Conservation (phyloP, 2,113 vertebrate species). For the Pelecanus crispus region DNA sequence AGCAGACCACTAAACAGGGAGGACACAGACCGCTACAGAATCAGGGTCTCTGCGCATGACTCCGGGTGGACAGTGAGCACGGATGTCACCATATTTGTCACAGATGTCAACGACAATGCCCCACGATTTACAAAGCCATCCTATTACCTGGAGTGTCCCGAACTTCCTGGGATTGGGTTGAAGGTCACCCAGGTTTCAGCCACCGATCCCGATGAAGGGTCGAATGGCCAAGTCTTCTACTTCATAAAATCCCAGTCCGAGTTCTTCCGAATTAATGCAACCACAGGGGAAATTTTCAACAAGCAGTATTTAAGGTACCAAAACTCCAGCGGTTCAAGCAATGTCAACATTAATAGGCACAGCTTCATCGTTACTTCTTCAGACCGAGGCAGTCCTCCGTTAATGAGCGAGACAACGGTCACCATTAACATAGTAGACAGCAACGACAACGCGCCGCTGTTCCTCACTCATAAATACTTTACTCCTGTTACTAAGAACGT, state of each 20-base stretch:
- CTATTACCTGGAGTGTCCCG: constrained; percentile 93
- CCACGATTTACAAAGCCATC: constrained; percentile 90
- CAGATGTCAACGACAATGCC: constrained; percentile 91
- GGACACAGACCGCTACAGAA: constrained; percentile 87
- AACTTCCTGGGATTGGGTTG: constrained; percentile 84
- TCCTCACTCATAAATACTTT: constrained; percentile 80
- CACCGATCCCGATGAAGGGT: constrained; percentile 85
- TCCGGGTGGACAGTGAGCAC: constrained; percentile 98
- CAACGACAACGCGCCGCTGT: constrained; percentile 90
- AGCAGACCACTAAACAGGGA: constrained; percentile 93
- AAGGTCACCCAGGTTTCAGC: constrained; percentile 87
- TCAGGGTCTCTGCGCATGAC: constrained; percentile 91
- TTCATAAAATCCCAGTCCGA: constrained; percentile 95
- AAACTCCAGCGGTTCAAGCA: constrained; percentile 82
- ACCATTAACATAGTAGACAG: constrained; percentile 92
- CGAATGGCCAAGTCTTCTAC: constrained; percentile 93
- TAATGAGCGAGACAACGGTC: constrained; percentile 92
- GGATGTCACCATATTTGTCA: constrained; percentile 92
- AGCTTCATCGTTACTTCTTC: constrained; percentile 96
- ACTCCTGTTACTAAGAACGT: constrained; percentile 94
- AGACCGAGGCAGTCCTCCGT: constrained; percentile 83
- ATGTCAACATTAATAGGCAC: constrained; percentile 88
- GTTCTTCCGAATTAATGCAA: constrained; percentile 92
- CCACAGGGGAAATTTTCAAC: constrained; percentile 88
- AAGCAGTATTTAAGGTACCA: constrained; percentile 91